phyloP scores from a whole-genome alignment of 2,113 vertebrate genomes.

The Anguilla rostrata region DNA sequence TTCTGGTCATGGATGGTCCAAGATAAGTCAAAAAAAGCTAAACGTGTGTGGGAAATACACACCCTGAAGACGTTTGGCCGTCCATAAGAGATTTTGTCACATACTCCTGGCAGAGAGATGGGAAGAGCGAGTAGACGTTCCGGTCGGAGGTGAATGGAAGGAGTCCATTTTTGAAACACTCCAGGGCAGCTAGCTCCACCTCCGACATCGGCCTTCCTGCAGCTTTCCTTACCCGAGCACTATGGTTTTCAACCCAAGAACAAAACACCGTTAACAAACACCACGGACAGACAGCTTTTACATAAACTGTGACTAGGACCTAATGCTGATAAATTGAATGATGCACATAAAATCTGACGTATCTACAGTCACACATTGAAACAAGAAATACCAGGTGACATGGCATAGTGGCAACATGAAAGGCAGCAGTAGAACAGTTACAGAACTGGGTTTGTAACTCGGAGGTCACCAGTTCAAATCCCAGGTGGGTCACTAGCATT shows the following conservation, averaged over 20 bases:
- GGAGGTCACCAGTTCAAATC: no score
- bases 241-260: not conserved
- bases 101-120: not conserved
- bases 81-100: not conserved
- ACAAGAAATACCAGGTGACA: no score
- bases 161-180: not conserved
- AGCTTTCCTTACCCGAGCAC: not conserved
- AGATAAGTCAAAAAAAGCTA: no score
- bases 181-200: not conserved
- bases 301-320: no score
- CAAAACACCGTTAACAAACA: not conserved
- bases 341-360: no score
- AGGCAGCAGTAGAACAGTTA: no score
- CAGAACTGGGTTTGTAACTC: no score
- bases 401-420: no score
- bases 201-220: not conserved
- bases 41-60: not conserved
- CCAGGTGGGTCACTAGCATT: no score
- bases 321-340: no score
- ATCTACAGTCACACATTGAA: not conserved
- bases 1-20: no score
- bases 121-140: not conserved
- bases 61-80: not conserved
- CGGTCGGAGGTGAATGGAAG: not conserved
- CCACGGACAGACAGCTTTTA: not conserved